phyloP scores from a whole-genome alignment of 2,888 invertebrate species.

The Saturnia japonica region DNA sequence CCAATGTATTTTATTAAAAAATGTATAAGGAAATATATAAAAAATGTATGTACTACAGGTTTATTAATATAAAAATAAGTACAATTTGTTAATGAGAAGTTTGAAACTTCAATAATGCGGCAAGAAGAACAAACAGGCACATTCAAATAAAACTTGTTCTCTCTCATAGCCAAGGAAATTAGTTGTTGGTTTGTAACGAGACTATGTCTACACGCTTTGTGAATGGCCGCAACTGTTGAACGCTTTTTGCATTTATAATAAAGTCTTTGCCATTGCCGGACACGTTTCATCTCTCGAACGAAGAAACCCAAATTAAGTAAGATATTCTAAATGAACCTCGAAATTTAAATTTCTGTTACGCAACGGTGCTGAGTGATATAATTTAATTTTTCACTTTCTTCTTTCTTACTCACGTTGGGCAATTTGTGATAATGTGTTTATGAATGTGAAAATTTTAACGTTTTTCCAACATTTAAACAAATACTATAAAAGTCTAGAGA shows the following conservation, averaged over 20 bases:
- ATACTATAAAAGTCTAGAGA: too few species aligned
- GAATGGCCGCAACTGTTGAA: slow-evolving; percentile 17
- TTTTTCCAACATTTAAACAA: not conserved
- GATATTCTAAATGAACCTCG: slow-evolving; percentile 15
- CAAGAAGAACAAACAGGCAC: slow-evolving; percentile 8
- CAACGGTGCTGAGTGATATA: not conserved
- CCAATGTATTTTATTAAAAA: too few species aligned
- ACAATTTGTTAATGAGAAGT: not conserved
- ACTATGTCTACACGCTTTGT: slow-evolving; percentile 17
- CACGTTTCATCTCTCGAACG: slow-evolving; percentile 10
- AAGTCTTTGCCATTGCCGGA: slow-evolving; percentile 10
- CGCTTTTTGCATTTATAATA: slow-evolving; percentile 23
- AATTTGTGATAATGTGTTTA: not conserved
- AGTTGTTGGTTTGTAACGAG: slow-evolving; percentile 21
- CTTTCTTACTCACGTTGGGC: not conserved
- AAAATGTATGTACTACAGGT: too few species aligned
- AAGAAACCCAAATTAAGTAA: slow-evolving; percentile 17
- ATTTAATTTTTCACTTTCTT: slow-evolving; percentile 7
- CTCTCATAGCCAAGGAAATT: slow-evolving; percentile 18
- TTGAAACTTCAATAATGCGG: slow-evolving; percentile 5
- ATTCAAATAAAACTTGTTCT: slow-evolving; percentile 20
- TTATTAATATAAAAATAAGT: not conserved
- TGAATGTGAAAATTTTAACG: not conserved
- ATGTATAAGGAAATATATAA: too few species aligned
- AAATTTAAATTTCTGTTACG: slow-evolving; percentile 15